These are phyloP conservation scores for Palloptera scutellata DNA, from an alignment of 2,888 invertebrate genomes.

Conservation along the genomic window DNA sequence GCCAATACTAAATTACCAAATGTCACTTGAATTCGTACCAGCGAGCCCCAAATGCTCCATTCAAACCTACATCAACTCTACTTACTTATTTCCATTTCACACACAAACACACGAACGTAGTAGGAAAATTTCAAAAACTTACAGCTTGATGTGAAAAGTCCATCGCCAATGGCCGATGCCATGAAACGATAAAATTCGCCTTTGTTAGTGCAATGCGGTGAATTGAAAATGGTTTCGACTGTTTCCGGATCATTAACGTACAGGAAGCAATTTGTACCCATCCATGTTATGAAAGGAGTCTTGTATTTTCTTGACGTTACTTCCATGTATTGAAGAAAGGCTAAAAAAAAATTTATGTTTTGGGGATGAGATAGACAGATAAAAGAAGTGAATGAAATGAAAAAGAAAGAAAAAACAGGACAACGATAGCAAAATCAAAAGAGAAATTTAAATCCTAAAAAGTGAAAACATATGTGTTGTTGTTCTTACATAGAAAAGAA, in stretches of 20 bases:
- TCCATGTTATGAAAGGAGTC: constrained; percentile 58
- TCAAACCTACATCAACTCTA: too few species aligned
- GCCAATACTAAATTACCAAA: constrained; percentile 4
- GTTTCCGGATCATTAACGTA: constrained; percentile 59
- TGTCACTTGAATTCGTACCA: not conserved
- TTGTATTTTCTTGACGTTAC: constrained; percentile 45
- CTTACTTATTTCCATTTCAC: not conserved
- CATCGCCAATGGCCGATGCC: constrained; percentile 57
- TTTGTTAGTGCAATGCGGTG: constrained; percentile 59
- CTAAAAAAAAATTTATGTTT: constrained; percentile 37
- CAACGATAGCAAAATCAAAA: too few species aligned
- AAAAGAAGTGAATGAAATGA: too few species aligned
- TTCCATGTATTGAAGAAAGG: constrained; percentile 51
- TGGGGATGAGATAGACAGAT: not conserved
- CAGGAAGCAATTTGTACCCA: constrained; percentile 59
- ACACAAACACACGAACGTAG: not conserved
- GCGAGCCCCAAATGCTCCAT: too few species aligned
- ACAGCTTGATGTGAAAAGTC: constrained; percentile 60
- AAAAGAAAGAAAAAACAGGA: too few species aligned
- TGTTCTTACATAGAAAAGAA: not conserved
- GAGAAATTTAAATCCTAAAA: not conserved
- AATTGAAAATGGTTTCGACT: constrained; percentile 57
- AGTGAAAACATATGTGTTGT: constrained; percentile 1
- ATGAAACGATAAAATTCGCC: constrained; percentile 58
- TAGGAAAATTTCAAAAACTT: constrained; percentile 27